phyloP scores from a whole-genome alignment of 2,113 vertebrate species.

The Haemorhous mexicanus region DNA sequence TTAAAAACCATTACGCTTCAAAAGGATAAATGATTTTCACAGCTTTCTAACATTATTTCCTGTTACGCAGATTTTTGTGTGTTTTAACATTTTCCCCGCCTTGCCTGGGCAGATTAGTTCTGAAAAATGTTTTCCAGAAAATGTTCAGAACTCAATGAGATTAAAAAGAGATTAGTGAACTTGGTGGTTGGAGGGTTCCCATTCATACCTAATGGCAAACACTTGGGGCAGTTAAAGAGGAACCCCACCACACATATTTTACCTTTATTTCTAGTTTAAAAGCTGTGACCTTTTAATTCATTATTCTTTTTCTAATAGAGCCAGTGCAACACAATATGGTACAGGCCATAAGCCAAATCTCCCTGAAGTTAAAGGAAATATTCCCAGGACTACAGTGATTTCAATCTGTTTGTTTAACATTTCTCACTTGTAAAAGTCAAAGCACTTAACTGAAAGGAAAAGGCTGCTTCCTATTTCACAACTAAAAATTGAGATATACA shows the following conservation, averaged over 20 bases:
- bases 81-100: conserved; percentile 49
- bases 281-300: background rate
- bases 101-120: background rate
- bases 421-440: conserved; percentile 29
- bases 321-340: background rate
- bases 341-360: conserved; percentile 12
- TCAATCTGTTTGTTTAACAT: conserved; percentile 41
- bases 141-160: conserved; percentile 32
- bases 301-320: conserved; percentile 3
- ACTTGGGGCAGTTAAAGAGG: background rate
- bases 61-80: conserved; percentile 61
- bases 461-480: background rate
- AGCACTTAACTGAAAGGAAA: conserved; percentile 2
- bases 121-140: conserved; percentile 52
- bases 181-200: background rate
- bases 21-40: conserved; percentile 74
- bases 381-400: conserved; percentile 4
- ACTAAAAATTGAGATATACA: background rate
- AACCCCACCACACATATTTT: background rate
- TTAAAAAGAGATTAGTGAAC: conserved; percentile 42
- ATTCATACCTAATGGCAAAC: background rate
- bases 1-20: conserved; percentile 72
- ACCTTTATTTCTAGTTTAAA: background rate
- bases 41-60: conserved; percentile 71
- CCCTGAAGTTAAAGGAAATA: conserved; percentile 28